Percentiles rank a stretch among this genome's conserved stretches.
Evolutionary conservation across 2,113 vertebrate species (phyloP).

Genomic region (Dicerorhinus sumatrensis): DNA sequence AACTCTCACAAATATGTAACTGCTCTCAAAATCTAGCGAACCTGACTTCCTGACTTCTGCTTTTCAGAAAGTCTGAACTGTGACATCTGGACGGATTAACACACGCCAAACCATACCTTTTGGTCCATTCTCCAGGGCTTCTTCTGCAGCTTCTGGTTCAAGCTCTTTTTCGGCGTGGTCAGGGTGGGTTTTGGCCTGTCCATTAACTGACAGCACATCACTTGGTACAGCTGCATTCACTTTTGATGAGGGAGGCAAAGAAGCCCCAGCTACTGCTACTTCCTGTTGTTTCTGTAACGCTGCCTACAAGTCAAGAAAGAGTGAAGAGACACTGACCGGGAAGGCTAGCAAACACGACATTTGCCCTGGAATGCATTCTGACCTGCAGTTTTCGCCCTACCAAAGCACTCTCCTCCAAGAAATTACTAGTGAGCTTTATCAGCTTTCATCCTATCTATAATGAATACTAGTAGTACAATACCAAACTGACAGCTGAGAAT

Average conservation of each 20-base stretch:
- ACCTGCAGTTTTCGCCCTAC: not conserved
- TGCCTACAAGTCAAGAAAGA: constrained; percentile 88
- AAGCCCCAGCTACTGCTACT: constrained; percentile 83
- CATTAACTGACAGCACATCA: constrained; percentile 92
- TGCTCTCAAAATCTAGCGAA: not conserved
- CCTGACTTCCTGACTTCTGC: too few species aligned
- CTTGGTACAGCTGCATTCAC: constrained; percentile 83
- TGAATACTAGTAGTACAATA: not conserved
- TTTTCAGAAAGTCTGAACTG: not conserved
- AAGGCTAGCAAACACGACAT: not conserved
- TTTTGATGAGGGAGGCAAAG: constrained; percentile 85
- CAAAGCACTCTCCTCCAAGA: not conserved
- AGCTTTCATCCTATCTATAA: constrained; percentile 26
- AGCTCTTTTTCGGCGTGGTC: constrained; percentile 92
- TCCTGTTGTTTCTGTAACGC: constrained; percentile 96
- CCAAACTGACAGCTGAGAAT: not conserved
- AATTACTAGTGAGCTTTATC: not conserved
- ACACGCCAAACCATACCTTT: constrained; percentile 85
- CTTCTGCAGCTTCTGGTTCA: constrained; percentile 94
- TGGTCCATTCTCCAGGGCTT: constrained; percentile 96
- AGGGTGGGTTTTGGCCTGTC: constrained; percentile 91
- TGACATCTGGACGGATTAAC: not conserved
- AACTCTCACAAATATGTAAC: not conserved
- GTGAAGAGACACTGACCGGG: not conserved
- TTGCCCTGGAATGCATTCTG: not conserved